These are phyloP conservation scores for Symphodus melops DNA, from an alignment of 2,113 vertebrate genomes.

Conservation along the genomic window DNA sequence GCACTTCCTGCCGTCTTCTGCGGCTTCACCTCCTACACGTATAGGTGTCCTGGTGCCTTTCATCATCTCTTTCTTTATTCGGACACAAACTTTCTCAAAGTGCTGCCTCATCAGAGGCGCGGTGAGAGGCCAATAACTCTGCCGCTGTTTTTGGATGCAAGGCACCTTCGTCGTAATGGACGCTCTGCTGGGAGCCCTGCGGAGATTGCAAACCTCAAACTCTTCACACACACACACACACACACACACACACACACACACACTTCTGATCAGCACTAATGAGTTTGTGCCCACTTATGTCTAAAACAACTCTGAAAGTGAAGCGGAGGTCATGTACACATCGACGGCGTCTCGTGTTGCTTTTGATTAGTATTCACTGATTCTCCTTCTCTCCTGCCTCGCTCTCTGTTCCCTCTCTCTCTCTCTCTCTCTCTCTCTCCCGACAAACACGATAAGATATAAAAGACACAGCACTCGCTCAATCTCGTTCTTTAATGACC, in stretches of 20 bases:
- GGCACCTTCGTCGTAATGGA: conserved; percentile 42
- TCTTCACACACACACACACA: not conserved
- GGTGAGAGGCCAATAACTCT: conserved; percentile 38
- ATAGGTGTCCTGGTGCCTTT: conserved; percentile 21
- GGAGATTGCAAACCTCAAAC: conserved; percentile 25
- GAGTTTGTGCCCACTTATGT: conserved; percentile 19
- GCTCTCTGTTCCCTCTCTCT: not conserved
- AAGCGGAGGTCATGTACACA: conserved; percentile 23
- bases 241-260: not conserved
- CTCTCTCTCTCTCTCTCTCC: not conserved
- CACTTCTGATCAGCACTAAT: conserved; percentile 42
- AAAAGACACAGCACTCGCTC: conserved; percentile 13
- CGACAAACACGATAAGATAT: conserved; percentile 26
- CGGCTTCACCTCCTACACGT: conserved; percentile 33
- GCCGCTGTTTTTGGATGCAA: conserved; percentile 18
- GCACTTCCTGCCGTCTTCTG: conserved; percentile 3
- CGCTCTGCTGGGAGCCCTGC: conserved; percentile 39
- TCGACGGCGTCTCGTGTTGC: not conserved
- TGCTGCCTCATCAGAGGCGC: conserved; percentile 41
- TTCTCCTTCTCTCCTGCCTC: not conserved
- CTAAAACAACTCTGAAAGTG: conserved; percentile 15
- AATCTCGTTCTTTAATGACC: conserved; percentile 1
- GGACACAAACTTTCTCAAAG: conserved; percentile 40
- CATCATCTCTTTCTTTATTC: conserved; percentile 14
- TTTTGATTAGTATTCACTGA: conserved; percentile 29